Conservation (phyloP, 2,113 vertebrate genomes). For the Pterocles burchelli region DNA sequence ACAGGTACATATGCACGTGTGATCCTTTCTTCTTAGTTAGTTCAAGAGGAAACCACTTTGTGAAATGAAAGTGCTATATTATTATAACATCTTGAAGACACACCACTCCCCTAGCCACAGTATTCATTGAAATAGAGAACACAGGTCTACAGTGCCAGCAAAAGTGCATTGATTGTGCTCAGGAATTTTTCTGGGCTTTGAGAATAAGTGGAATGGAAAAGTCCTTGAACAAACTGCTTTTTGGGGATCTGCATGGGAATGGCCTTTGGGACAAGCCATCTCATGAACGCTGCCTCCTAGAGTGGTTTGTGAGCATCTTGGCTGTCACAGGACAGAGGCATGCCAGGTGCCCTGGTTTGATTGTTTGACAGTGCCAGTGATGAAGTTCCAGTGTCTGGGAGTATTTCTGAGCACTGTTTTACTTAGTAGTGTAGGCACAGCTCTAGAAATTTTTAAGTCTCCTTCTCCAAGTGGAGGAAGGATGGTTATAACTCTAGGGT, state of each 20-base stretch:
- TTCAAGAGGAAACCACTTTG: not conserved
- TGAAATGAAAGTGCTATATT: not conserved
- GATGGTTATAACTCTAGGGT: not conserved
- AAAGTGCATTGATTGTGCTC: not conserved
- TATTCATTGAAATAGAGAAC: not conserved
- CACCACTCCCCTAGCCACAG: not conserved
- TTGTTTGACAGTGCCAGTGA: not conserved
- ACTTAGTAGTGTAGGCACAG: not conserved
- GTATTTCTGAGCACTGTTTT: not conserved
- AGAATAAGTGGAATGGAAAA: not conserved
- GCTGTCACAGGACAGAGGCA: not conserved
- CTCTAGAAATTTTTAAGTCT: not conserved
- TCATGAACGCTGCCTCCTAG: not conserved
- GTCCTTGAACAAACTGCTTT: accelerated
- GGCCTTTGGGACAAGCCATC: accelerated
- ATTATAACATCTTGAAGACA: not conserved
- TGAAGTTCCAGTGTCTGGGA: not conserved
- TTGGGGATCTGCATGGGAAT: not conserved
- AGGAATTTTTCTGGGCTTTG: not conserved
- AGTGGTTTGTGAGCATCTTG: accelerated
- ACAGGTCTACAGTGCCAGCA: not conserved
- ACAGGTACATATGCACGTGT: not conserved
- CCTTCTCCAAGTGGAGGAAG: not conserved
- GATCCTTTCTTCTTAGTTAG: not conserved
- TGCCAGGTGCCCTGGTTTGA: not conserved